phyloP scores from a whole-genome alignment of 53 echinoderm and acorn worm species.

The Hippasteria phrygiana region DNA sequence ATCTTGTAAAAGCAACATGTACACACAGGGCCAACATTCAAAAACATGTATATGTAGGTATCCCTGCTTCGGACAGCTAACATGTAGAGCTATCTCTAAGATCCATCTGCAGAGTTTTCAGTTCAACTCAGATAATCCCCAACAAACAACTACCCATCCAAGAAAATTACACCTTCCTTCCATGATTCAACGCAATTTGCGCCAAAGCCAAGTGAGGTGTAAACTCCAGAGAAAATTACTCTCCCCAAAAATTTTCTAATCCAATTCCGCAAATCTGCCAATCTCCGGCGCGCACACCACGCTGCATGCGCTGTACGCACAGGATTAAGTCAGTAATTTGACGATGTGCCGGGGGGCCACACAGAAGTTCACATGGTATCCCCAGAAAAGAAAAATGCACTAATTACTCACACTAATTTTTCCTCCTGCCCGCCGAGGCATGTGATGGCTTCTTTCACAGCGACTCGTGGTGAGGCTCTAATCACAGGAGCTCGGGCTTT shows the following conservation, averaged over 20 bases:
- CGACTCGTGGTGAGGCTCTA: not conserved
- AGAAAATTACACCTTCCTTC: constrained; percentile 31
- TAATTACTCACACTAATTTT: constrained; percentile 65
- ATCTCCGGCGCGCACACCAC: constrained; percentile 20
- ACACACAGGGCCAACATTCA: no score
- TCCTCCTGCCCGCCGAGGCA: constrained; percentile 40
- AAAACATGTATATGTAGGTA: no score
- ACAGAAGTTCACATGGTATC: constrained; percentile 46
- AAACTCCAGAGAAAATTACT: constrained; percentile 52
- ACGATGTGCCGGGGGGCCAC: constrained; percentile 8
- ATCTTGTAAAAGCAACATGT: no score
- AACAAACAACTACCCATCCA: constrained; percentile 22
- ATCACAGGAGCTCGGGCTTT: constrained; percentile 3
- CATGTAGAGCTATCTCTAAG: not conserved
- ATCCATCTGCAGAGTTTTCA: constrained; percentile 5
- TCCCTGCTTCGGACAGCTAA: not conserved
- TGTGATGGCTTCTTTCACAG: constrained; percentile 51
- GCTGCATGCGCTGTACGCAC: not conserved
- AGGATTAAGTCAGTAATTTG: constrained; percentile 64
- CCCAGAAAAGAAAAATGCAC: constrained; percentile 40
- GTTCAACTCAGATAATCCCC: constrained; percentile 13
- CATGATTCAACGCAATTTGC: constrained; percentile 39
- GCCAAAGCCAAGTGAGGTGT: constrained; percentile 46
- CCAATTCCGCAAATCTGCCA: constrained; percentile 58
- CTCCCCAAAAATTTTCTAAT: constrained; percentile 23